Percentiles rank a stretch among this genome's conserved stretches.
Conservation (phyloP, 2,888 invertebrate genomes). For the Apamea anceps region DNA sequence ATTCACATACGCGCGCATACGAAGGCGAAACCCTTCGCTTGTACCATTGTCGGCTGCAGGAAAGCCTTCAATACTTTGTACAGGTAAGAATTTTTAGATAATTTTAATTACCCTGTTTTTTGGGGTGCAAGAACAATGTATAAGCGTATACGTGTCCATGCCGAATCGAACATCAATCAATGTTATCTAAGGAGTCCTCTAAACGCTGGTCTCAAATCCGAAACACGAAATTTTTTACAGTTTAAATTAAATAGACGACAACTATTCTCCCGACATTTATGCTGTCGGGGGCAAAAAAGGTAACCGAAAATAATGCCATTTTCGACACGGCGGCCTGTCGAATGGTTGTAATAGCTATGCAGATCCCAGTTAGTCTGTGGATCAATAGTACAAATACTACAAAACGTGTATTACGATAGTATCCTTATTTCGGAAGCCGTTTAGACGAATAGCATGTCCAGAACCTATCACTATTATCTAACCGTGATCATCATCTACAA, state of each 20-base stretch:
- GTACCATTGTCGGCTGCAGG: conserved; percentile 95
- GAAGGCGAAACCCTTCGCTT: conserved; percentile 97
- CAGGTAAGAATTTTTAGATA: conserved; percentile 89
- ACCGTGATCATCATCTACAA: too few relatives aligned
- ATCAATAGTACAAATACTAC: not conserved
- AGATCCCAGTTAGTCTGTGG: not conserved
- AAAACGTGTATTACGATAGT: too few relatives aligned
- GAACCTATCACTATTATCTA: not conserved
- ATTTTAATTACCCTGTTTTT: not conserved
- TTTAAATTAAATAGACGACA: too few relatives aligned
- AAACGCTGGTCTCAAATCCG: too few relatives aligned
- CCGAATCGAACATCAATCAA: not conserved
- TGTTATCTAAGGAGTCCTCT: not conserved
- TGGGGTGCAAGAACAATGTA: not conserved
- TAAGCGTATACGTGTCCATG: not conserved
- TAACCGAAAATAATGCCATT: too few relatives aligned
- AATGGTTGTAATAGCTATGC: not conserved
- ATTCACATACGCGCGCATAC: conserved; percentile 98
- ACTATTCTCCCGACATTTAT: too few relatives aligned
- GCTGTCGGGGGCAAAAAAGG: too few relatives aligned
- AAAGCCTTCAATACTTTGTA: conserved; percentile 99
- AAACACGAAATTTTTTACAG: too few relatives aligned
- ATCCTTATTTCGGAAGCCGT: not conserved
- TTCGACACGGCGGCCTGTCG: too few relatives aligned
- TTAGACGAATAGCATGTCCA: not conserved